These are phyloP conservation scores for Druon quercuslanigerum DNA, from an alignment of 1,140 invertebrate genomes.

Conservation along the genomic window DNA sequence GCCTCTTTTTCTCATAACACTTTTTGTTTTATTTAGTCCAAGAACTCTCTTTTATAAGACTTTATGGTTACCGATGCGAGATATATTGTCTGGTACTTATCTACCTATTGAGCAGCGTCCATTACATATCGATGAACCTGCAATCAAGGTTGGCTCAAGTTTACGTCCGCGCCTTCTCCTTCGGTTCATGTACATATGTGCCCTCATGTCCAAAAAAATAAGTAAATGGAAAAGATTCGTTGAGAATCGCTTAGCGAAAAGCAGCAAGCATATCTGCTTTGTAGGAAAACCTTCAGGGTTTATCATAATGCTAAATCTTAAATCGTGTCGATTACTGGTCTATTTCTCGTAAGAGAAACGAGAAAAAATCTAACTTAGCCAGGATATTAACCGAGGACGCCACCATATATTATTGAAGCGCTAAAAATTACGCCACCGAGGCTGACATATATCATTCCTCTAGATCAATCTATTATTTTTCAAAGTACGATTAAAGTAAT, in stretches of 20 bases:
- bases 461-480: too few species aligned
- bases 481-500: not conserved
- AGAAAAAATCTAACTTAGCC: too few species aligned
- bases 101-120: not conserved
- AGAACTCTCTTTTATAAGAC: not conserved
- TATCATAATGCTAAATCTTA: too few species aligned
- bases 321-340: too few species aligned
- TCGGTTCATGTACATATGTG: too few species aligned
- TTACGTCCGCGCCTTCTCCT: too few species aligned
- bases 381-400: too few species aligned
- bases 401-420: too few species aligned
- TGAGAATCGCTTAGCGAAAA: not conserved
- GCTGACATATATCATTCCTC: too few species aligned
- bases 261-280: not conserved
- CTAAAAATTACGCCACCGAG: too few species aligned
- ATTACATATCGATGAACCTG: conserved; percentile 3
- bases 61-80: conserved; percentile 35
- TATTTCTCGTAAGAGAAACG: too few species aligned
- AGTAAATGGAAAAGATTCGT: not conserved
- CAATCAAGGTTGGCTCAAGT: too few species aligned
- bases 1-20: not conserved
- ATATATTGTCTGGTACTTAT: conserved; percentile 32
- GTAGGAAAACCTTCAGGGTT: not conserved
- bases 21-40: not conserved
- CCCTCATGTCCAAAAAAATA: not conserved